Evolutionary conservation across 2,113 vertebrate species (phyloP).

Genomic region (Cavia aperea): DNA sequence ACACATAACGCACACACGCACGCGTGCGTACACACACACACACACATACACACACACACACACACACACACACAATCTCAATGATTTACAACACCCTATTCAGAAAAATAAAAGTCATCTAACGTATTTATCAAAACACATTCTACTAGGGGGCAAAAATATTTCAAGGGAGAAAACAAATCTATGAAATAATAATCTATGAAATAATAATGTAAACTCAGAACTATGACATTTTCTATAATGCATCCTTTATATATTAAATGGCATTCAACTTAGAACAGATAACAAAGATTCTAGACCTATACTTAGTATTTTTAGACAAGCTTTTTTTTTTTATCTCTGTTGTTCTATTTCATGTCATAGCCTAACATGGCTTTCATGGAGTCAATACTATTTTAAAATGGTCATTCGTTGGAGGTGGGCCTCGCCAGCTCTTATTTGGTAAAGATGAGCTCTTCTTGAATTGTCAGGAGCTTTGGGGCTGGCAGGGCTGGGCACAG

Average conservation of each 20-base stretch:
- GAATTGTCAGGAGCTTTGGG: background rate
- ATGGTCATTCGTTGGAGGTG: background rate
- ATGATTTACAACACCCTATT: slow-evolving; percentile 44
- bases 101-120: slow-evolving; percentile 20
- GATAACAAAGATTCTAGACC: background rate
- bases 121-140: slow-evolving; percentile 48
- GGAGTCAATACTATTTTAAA: slow-evolving; percentile 22
- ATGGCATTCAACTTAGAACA: background rate
- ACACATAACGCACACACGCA: background rate
- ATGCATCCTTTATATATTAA: slow-evolving; percentile 34
- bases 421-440: background rate
- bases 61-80: no score
- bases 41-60: background rate
- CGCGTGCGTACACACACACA: background rate
- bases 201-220: slow-evolving; percentile 32
- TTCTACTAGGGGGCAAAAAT: background rate
- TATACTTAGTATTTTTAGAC: slow-evolving; percentile 6
- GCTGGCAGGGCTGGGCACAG: background rate
- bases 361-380: background rate
- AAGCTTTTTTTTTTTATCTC: background rate
- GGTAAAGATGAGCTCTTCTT: background rate
- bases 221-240: slow-evolving; percentile 5
- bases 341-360: background rate
- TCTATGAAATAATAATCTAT: background rate
- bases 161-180: slow-evolving; percentile 23